These are phyloP conservation scores for Fratercula arctica DNA, from an alignment of 2,797 vertebrate genomes.

Conservation along the genomic window DNA sequence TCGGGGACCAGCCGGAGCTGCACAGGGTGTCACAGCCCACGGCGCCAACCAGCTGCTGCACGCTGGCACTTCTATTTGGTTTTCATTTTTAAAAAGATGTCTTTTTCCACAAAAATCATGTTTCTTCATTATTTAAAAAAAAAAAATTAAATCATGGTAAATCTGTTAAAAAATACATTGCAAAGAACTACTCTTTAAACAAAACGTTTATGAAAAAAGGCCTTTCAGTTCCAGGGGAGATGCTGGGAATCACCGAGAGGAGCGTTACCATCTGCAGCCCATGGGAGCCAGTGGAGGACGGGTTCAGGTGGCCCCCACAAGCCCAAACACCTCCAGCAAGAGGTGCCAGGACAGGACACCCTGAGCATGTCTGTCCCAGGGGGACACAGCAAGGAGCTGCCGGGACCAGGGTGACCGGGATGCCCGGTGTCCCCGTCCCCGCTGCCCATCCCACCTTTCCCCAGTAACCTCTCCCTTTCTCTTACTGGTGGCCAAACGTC, in stretches of 20 bases:
- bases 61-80: neutral
- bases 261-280: fast-evolving
- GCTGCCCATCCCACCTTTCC: neutral
- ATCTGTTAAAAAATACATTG: neutral
- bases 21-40: neutral
- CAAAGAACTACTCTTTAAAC: neutral
- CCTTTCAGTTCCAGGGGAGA: neutral
- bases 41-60: neutral
- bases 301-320: too few species aligned
- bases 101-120: fast-evolving
- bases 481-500: neutral
- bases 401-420: fast-evolving
- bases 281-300: fast-evolving
- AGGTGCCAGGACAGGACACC: fast-evolving
- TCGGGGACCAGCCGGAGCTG: neutral
- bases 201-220: fast-evolving
- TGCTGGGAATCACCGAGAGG: neutral
- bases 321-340: too few species aligned
- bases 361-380: fast-evolving
- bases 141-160: neutral
- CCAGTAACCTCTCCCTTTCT: neutral
- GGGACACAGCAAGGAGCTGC: neutral
- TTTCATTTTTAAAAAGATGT: neutral
- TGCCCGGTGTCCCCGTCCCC: fast-evolving
- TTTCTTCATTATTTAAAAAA: neutral